Evolutionary conservation across 2,888 invertebrate species (phyloP), one percentile per base, ranked within the genome.

Genomic region (Palloptera scutellata): DNA sequence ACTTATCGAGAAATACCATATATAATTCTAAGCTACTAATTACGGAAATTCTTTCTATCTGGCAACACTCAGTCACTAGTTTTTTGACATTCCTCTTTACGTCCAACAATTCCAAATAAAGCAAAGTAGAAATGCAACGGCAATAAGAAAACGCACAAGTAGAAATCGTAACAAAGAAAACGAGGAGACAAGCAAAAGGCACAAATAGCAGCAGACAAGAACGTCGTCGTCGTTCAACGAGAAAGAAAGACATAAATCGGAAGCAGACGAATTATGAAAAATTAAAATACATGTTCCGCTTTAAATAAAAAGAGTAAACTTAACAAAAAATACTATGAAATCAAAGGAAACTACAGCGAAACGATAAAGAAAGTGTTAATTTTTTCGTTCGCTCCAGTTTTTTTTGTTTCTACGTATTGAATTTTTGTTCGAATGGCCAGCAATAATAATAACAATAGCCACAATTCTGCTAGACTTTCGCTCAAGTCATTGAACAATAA

Each of bases 401-500:
- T 30, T 6, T 30, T 30, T 30, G 30, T 30, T 30, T 30, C 30
- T 30, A 4, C 6, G 30, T 6, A 30, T 30, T 30, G 6, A 30
- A 30, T 30, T 30, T 30, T 30, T 30, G 48, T 66, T 58, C 12
- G 72, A 77, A 74, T 77, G 77, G 77, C 76, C 72, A 66, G 72
- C 70, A 77, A 77, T 74, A 82, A 79, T 72, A 48, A 48, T 8
- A 48, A 30, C 30, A 30, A 30, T 30, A 30, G 30, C 30, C 30
- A 30, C 30, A 30, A 30, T 30, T 30, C 30, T 30, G 30, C 30
- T 30, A 58, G 57, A 53, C 57, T 63, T 67, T 70, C 67, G 70
- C 68, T 71, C 58, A 73, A 73, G 70, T 68, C 70, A 19, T 91
- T 91, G 72, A 87, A 89, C 71, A 30, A 30, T 30, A 93, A 92